Conservation (phyloP, 2,797 vertebrate species). For the Tapera naevia region DNA sequence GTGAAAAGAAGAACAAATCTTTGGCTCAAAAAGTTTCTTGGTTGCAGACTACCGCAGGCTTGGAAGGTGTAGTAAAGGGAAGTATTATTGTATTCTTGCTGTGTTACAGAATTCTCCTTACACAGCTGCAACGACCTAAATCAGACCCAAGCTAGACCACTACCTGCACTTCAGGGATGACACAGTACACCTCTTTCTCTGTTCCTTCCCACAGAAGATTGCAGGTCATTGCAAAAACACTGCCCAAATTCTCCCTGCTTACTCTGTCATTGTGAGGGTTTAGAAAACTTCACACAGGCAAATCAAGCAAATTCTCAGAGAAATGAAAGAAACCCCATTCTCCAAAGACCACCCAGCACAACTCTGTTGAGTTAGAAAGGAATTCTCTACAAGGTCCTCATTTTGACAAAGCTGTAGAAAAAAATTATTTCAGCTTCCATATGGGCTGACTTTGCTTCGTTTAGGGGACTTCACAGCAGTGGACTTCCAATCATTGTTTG, state of each 20-base stretch:
- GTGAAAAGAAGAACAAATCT: slow-evolving; percentile 8
- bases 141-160: neutral
- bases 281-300: neutral
- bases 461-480: neutral
- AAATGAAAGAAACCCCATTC: neutral
- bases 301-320: neutral
- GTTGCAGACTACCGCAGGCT: neutral
- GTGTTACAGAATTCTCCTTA: neutral
- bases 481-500: neutral
- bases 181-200: neutral
- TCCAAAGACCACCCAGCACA: neutral
- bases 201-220: neutral
- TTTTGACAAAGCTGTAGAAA: neutral
- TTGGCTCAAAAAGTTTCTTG: neutral
- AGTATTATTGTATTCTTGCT: neutral
- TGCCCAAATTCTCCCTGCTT: neutral
- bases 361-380: neutral
- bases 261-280: neutral
- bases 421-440: neutral
- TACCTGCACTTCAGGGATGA: neutral
- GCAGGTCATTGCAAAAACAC: neutral
- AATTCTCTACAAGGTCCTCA: neutral
- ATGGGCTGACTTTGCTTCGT: neutral
- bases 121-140: neutral
- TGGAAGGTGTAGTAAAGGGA: neutral